Conservation (phyloP, 2,888 invertebrate genomes). For the Drosophila parthenogenetica region DNA sequence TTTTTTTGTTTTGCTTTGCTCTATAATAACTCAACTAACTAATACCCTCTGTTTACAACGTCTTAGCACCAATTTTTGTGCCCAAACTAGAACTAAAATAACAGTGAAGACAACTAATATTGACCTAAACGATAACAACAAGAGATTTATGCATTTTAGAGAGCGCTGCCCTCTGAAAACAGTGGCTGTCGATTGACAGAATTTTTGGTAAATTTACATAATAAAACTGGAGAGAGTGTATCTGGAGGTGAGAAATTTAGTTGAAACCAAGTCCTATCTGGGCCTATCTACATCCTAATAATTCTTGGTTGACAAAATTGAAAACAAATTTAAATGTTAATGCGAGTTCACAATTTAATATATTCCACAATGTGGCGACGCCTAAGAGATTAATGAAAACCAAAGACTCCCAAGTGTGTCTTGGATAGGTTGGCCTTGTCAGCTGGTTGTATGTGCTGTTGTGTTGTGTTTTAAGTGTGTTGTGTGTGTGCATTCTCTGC, state of each 20-base stretch:
- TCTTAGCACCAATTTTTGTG: conserved; percentile 28
- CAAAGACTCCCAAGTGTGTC: conserved; percentile 47
- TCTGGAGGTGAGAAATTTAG: conserved; percentile 52
- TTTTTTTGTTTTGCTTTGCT: background rate
- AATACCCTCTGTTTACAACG: conserved; percentile 30
- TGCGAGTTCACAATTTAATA: conserved; percentile 66
- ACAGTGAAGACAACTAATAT: conserved; percentile 1
- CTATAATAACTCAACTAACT: conserved; percentile 11
- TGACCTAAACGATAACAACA: conserved; percentile 37
- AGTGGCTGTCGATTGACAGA: conserved; percentile 21
- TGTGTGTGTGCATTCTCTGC: conserved; percentile 18
- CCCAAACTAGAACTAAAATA: conserved; percentile 13
- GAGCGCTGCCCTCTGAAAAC: conserved; percentile 20
- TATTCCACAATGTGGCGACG: conserved; percentile 65
- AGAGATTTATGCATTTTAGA: conserved; percentile 42
- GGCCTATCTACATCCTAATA: conserved; percentile 52
- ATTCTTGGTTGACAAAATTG: conserved; percentile 69
- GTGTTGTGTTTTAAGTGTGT: background rate
- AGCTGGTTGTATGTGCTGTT: background rate
- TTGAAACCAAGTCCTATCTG: conserved; percentile 22
- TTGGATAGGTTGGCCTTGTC: conserved; percentile 27
- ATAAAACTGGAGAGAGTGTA: conserved; percentile 35
- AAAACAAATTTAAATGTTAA: conserved; percentile 81
- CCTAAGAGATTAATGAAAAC: conserved; percentile 68
- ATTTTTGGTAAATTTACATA: conserved; percentile 60